phyloP scores from a whole-genome alignment of 2,113 vertebrate species.

The Entelurus aequoreus region DNA sequence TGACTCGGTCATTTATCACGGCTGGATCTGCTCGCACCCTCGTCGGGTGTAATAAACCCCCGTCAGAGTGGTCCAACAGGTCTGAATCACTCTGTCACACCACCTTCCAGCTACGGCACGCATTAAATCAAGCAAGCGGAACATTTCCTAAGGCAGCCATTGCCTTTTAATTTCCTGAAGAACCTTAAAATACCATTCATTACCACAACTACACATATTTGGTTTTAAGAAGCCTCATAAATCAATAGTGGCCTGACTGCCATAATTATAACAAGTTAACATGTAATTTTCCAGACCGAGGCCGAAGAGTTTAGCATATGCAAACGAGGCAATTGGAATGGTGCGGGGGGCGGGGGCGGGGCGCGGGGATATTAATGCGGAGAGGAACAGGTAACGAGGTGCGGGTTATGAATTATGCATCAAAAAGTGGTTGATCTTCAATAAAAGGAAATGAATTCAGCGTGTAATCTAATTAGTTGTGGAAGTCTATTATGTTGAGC shows the following conservation, averaged over 20 bases:
- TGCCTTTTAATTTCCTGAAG: conserved; percentile 99
- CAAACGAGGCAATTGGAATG: conserved; percentile 99
- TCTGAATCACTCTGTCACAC: conserved; percentile 98
- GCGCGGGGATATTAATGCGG: conserved; percentile 99
- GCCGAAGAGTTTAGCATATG: conserved; percentile 98
- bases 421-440: conserved; percentile 99
- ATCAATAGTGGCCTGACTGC: conserved; percentile 99
- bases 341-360: conserved; percentile 76
- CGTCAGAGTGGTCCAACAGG: conserved; percentile 99
- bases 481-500: conserved; percentile 99
- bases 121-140: conserved; percentile 99
- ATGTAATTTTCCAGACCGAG: conserved; percentile 99
- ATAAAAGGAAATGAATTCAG: conserved; percentile 99
- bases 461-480: conserved; percentile 99
- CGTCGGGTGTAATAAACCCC: conserved; percentile 99
- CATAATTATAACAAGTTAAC: conserved; percentile 99
- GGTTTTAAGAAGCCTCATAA: conserved; percentile 99
- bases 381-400: conserved; percentile 99
- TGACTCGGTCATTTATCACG: conserved; percentile 98
- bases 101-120: conserved; percentile 98
- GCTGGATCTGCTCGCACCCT: conserved; percentile 87
- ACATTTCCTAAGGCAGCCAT: conserved; percentile 99
- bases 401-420: conserved; percentile 99
- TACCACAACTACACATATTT: conserved; percentile 99
- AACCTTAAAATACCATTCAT: conserved; percentile 99